phyloP scores from a whole-genome alignment of 2,888 invertebrate species.

The Pilophorus perplexus region DNA sequence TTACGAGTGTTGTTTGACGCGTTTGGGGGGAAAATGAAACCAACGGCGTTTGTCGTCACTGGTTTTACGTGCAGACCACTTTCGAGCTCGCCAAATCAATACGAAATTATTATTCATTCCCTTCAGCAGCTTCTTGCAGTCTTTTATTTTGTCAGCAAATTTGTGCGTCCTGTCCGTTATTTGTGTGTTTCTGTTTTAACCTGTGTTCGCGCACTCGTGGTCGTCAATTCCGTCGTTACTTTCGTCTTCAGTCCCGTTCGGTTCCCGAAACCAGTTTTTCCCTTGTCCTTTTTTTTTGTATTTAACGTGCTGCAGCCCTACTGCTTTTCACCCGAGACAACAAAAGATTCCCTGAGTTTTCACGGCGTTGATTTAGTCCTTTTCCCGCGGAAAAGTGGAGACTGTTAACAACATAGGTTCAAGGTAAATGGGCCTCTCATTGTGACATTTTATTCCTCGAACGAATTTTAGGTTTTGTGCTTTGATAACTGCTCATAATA shows the following conservation, averaged over 20 bases:
- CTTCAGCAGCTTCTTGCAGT: not conserved
- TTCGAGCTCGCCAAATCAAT: conserved; percentile 13
- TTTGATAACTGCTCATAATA: too few species aligned
- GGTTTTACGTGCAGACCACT: too few species aligned
- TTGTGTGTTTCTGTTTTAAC: conserved; percentile 17
- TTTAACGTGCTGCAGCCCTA: too few species aligned
- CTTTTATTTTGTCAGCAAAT: not conserved
- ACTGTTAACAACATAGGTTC: conserved; percentile 49
- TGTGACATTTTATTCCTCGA: not conserved
- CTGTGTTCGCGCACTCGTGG: not conserved
- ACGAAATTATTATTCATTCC: conserved; percentile 18
- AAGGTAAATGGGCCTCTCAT: conserved; percentile 44
- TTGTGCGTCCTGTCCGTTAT: not conserved
- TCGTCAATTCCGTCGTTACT: not conserved
- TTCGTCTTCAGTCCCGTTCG: conserved; percentile 2
- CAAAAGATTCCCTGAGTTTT: too few species aligned
- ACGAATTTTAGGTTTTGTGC: too few species aligned
- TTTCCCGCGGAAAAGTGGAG: conserved; percentile 43
- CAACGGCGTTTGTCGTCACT: too few species aligned
- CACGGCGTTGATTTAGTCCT: too few species aligned
- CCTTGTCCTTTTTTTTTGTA: not conserved
- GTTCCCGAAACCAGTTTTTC: too few species aligned
- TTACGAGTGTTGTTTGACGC: too few species aligned
- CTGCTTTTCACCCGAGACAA: too few species aligned
- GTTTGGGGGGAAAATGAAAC: too few species aligned